Percentiles rank a stretch among this genome's conserved stretches.
Evolutionary conservation across 2,888 invertebrate genomes (phyloP).

Genomic region (Agrotis puta): DNA sequence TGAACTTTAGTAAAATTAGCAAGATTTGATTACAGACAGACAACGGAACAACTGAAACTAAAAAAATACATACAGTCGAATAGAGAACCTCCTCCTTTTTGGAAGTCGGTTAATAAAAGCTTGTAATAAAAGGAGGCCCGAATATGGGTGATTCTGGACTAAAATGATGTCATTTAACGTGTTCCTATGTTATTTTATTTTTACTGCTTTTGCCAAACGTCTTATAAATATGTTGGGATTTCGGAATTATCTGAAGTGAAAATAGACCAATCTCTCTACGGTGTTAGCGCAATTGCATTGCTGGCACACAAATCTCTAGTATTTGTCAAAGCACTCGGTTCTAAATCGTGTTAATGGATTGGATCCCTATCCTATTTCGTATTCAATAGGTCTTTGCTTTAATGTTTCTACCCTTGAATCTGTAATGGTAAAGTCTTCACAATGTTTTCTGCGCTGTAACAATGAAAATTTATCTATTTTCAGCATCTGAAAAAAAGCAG

Average conservation of each 20-base stretch:
- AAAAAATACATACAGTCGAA: too few species aligned
- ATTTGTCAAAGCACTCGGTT: conserved; percentile 29
- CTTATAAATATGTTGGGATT: not conserved
- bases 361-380: conserved; percentile 7
- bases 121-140: not conserved
- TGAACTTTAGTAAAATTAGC: not conserved
- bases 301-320: not conserved
- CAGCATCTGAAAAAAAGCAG: conserved; percentile 3
- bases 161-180: not conserved
- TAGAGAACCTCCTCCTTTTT: too few species aligned
- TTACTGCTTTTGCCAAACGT: not conserved
- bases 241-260: too few species aligned
- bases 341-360: conserved; percentile 33
- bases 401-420: not conserved
- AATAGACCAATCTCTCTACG: conserved; percentile 4
- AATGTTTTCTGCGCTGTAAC: not conserved
- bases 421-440: not conserved
- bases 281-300: conserved; percentile 21
- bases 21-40: too few species aligned
- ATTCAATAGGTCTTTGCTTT: not conserved
- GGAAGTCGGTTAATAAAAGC: too few species aligned
- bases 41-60: too few species aligned
- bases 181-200: not conserved
- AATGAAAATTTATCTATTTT: not conserved
- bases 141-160: not conserved